A percentile compares a stretch with the other conserved stretches of the same genome.
Conservation (phyloP, 2,888 invertebrate species). For the Lasioglossum malachurum region DNA sequence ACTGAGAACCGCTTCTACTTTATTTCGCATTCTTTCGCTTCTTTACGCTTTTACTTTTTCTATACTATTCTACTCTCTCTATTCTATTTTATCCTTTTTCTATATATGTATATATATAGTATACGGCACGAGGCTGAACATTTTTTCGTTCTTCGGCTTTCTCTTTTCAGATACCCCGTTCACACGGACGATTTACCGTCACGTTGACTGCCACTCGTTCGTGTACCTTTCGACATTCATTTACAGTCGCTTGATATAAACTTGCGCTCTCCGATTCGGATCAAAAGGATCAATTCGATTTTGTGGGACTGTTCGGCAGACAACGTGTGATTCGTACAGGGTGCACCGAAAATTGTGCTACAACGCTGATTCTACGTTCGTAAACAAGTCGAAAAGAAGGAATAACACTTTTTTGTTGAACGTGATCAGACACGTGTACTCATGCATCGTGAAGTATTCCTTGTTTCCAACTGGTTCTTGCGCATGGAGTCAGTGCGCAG, state of each 20-base stretch:
- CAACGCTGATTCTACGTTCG: neutral
- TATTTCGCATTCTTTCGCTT: conserved; percentile 4
- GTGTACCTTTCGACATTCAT: neutral
- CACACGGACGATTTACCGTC: neutral
- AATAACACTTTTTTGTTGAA: neutral
- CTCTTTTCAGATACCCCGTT: neutral
- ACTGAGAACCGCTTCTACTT: conserved; percentile 4
- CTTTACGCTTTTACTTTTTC: neutral
- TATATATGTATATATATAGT: neutral
- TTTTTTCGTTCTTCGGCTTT: conserved; percentile 1
- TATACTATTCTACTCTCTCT: neutral
- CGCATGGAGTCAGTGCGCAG: neutral
- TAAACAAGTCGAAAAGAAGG: neutral
- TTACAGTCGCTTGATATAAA: neutral
- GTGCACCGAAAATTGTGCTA: neutral
- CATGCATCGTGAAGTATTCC: neutral
- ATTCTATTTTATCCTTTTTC: neutral
- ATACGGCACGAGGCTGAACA: neutral
- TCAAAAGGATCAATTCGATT: neutral
- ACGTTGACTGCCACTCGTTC: neutral
- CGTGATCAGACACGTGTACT: neutral
- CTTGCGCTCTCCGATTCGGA: neutral
- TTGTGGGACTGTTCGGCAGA: neutral
- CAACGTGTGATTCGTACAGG: neutral
- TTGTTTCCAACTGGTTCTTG: neutral